phyloP scores from a whole-genome alignment of 2,113 vertebrate genomes.

The Tor tambroides region DNA sequence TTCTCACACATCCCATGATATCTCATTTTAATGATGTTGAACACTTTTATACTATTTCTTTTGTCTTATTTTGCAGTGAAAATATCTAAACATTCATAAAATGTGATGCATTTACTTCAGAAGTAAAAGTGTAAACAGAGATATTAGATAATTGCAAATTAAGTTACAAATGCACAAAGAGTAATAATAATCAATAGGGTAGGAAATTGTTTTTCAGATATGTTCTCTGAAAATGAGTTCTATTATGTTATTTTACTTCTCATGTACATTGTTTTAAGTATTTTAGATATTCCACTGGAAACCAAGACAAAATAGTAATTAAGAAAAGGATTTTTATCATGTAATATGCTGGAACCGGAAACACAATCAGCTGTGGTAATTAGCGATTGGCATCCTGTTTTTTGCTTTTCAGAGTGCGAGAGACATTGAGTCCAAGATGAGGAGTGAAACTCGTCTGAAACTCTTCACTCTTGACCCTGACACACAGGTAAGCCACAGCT shows the following conservation, averaged over 20 bases:
- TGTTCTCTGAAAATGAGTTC: too few relatives aligned
- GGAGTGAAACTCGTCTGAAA: conserved; percentile 90
- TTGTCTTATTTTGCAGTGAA: background rate
- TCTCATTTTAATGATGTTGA: background rate
- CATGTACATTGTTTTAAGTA: background rate
- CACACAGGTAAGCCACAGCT: conserved; percentile 83
- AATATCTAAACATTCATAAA: background rate
- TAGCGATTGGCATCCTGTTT: background rate
- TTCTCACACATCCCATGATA: background rate
- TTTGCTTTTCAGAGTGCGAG: conserved; percentile 80
- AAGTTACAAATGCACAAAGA: background rate
- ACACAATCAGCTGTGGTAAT: background rate
- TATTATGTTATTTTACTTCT: too few relatives aligned
- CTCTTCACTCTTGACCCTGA: conserved; percentile 95
- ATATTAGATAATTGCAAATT: background rate
- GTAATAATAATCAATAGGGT: background rate
- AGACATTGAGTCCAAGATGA: conserved; percentile 91
- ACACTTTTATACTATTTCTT: background rate
- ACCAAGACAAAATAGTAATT: background rate
- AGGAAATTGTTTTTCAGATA: background rate
- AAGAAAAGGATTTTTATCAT: background rate
- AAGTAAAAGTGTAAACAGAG: background rate
- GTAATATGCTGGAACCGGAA: background rate
- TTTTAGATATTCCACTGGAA: background rate
- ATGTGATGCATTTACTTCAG: background rate